phyloP scores from a whole-genome alignment of 2,113 vertebrate species.

The Nettapus auritus region DNA sequence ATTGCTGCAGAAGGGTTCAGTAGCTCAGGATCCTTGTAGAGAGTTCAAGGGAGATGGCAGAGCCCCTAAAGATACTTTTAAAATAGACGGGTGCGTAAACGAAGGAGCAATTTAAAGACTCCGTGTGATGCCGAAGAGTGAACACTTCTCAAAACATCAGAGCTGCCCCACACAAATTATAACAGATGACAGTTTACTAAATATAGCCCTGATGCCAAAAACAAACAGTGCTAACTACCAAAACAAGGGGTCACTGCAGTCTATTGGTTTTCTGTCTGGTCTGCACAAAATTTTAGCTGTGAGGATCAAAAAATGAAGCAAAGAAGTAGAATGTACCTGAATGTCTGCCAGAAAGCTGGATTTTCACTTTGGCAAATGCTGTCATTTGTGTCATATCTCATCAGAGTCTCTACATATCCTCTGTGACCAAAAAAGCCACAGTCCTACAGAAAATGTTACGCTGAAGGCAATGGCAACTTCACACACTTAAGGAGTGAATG shows the following conservation, averaged over 20 bases:
- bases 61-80: neutral
- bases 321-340: neutral
- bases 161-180: neutral
- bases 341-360: neutral
- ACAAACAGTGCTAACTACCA: conserved; percentile 11
- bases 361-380: neutral
- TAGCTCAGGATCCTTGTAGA: neutral
- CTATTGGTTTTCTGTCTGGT: neutral
- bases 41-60: neutral
- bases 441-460: neutral
- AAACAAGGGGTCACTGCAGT: conserved; percentile 22
- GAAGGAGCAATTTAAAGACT: conserved; percentile 30
- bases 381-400: neutral
- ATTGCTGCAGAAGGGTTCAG: neutral
- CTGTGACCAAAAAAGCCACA: neutral
- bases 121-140: neutral
- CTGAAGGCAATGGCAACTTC: neutral
- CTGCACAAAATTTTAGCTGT: neutral
- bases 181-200: conserved; percentile 57
- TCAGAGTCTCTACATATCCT: neutral
- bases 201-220: conserved; percentile 32
- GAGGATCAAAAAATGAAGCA: neutral
- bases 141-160: neutral
- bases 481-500: neutral
- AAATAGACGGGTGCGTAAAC: conserved; percentile 21